phyloP scores from a whole-genome alignment of 64 coral and sea anemone species.

The Stylophora pistillata region DNA sequence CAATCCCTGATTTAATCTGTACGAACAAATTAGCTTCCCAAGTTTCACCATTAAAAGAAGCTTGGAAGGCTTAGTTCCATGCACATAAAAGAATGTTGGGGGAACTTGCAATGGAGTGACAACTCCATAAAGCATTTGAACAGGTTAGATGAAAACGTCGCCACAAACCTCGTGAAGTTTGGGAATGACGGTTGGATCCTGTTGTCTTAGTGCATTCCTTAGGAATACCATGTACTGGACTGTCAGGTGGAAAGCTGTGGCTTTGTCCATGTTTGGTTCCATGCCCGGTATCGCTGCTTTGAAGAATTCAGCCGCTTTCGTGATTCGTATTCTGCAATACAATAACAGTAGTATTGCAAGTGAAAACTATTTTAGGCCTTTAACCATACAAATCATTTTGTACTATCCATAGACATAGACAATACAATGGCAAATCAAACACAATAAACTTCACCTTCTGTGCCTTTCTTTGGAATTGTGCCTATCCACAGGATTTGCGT shows the following conservation, averaged over 20 bases:
- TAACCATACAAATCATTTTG: no score
- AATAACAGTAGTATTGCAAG: not conserved
- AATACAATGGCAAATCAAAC: no score
- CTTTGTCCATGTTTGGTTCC: slow-evolving; percentile 86
- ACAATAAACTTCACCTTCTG: slow-evolving; percentile 60
- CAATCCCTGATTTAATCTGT: no score
- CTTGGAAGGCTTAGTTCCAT: no score
- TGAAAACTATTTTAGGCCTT: no score
- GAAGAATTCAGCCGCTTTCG: slow-evolving; percentile 92
- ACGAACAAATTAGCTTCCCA: no score
- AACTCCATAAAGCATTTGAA: no score
- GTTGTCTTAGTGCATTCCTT: slow-evolving; percentile 58
- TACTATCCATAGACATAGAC: no score
- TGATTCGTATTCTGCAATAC: slow-evolving; percentile 71
- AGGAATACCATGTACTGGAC: slow-evolving; percentile 78
- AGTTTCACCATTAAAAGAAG: no score
- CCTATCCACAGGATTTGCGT: slow-evolving; percentile 72
- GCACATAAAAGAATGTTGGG: no score
- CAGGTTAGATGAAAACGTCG: not conserved
- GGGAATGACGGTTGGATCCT: slow-evolving; percentile 50
- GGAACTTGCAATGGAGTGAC: no score
- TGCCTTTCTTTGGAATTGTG: slow-evolving; percentile 95
- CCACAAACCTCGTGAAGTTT: slow-evolving; percentile 72
- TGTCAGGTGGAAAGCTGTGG: slow-evolving; percentile 75
- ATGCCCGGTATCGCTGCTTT: slow-evolving; percentile 72